phyloP scores from a whole-genome alignment of 2,113 vertebrate genomes.

The Trachemys scripta region DNA sequence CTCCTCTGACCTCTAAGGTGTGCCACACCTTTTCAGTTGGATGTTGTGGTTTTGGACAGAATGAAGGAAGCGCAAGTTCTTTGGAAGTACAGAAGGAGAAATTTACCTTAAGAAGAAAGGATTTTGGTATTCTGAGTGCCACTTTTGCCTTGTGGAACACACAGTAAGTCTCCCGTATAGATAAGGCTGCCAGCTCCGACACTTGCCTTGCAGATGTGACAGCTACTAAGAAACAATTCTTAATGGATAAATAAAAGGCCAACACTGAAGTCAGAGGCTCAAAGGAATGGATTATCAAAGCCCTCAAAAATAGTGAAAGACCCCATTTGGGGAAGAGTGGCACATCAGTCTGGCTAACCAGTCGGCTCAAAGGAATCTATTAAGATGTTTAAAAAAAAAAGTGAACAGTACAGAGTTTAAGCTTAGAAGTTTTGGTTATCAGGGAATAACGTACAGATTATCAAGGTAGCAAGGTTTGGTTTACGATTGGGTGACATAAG shows the following conservation, averaged over 20 bases:
- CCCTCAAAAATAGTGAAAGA: background rate
- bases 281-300: background rate
- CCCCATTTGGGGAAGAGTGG: background rate
- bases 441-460: too few species aligned
- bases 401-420: too few species aligned
- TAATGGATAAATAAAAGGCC: background rate
- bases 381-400: too few species aligned
- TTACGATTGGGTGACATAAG: too few species aligned
- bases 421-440: too few species aligned
- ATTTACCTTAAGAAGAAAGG: background rate
- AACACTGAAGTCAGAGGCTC: background rate
- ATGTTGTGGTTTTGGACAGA: background rate
- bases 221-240: background rate
- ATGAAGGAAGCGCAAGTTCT: background rate
- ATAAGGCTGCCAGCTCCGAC: background rate
- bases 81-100: background rate
- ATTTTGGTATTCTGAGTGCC: background rate
- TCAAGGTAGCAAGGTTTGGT: too few species aligned
- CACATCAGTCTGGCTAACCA: background rate
- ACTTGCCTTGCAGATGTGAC: background rate
- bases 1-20: background rate
- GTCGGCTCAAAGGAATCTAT: background rate
- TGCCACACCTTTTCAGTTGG: background rate
- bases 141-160: background rate
- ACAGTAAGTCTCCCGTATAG: background rate